phyloP scores from a whole-genome alignment of 1,140 invertebrate species.

The Nautilus pompilius region DNA sequence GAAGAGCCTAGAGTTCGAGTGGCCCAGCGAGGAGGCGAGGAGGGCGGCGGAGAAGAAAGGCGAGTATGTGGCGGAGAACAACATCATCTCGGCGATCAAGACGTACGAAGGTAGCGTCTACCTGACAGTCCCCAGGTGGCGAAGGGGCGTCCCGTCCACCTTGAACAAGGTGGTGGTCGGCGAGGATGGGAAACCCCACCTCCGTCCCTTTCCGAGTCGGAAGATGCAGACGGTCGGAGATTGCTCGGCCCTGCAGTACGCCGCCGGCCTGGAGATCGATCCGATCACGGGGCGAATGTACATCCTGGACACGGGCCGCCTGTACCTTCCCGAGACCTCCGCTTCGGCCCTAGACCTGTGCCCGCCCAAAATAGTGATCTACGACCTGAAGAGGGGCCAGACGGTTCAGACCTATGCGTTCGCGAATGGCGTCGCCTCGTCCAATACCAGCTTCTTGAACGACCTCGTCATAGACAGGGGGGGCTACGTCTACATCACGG shows the following conservation, averaged over 20 bases:
- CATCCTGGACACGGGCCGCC: conserved; percentile 27
- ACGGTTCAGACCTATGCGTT: conserved; percentile 14
- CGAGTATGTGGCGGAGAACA: conserved; percentile 13
- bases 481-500: conserved; percentile 30
- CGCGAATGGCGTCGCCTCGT: conserved; percentile 19
- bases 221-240: conserved; percentile 22
- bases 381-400: conserved; percentile 14
- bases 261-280: conserved; percentile 37
- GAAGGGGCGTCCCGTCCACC: conserved; percentile 21
- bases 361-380: conserved; percentile 26
- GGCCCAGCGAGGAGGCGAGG: conserved; percentile 8
- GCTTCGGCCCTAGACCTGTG: conserved; percentile 18
- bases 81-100: conserved; percentile 20
- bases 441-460: conserved; percentile 22
- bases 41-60: conserved; percentile 1
- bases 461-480: conserved; percentile 30
- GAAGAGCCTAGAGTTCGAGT: conserved; percentile 12
- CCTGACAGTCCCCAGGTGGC: conserved; percentile 32
- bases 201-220: conserved; percentile 29
- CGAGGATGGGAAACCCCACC: neutral
- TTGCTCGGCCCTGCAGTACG: conserved; percentile 30
- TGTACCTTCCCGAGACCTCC: conserved; percentile 2
- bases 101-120: conserved; percentile 28
- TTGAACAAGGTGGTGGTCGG: conserved; percentile 17
- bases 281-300: conserved; percentile 34